Base-by-base conservation (phyloP, 2,113 vertebrate species). In the Cnemophilus loriae region DNA sequence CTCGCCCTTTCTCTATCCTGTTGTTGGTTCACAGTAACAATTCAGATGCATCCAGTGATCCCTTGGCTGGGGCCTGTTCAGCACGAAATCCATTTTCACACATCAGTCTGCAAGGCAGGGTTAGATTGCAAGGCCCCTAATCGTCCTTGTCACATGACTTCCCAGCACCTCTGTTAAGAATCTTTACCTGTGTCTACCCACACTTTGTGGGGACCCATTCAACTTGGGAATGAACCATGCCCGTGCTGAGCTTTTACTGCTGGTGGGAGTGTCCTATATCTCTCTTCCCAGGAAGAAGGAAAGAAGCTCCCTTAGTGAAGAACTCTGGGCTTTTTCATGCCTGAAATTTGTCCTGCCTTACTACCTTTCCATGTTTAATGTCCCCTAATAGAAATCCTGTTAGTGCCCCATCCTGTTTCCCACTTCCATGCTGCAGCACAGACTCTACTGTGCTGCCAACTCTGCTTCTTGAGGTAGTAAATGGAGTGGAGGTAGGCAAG, bases 111-210 rank as follows among this genome's bases (percentile, higher is more conserved):
- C n/a, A 96, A 50, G 22, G 41, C n/a, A 86, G 30, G 1, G 1
- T 57, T 23, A 74, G 70, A 30, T 32, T 61, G 16, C 15, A 70
- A 33, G n/a, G 37, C 3, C 16, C 13, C 16, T 28, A 44, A 19
- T 41, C 0, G 0, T 56, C 28, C 27, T 65, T 84, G 57, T 10
- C 11, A 44, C 0, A 0, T 46, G 53, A 11, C 2, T 2, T 73
- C 7, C 44, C 61, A 71, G 30, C 21, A 56, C 11, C 9, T 3
- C 5, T 32, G 16, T 46, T 42, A n/a, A 5, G 11, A 37, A 8
- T 60, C 33, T 63, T 73, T 26, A 46, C 13, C 17, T 50, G 6
- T 2, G 3, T 15, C 3, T 73, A 28, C 10, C 41, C 35, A n/a
- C 1, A 3, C 14, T 64, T 87, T 67, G 18, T 35, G 60, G 26